Evolutionary conservation across 2,888 invertebrate species (phyloP).

Genomic region (Drosophila phalerata): DNA sequence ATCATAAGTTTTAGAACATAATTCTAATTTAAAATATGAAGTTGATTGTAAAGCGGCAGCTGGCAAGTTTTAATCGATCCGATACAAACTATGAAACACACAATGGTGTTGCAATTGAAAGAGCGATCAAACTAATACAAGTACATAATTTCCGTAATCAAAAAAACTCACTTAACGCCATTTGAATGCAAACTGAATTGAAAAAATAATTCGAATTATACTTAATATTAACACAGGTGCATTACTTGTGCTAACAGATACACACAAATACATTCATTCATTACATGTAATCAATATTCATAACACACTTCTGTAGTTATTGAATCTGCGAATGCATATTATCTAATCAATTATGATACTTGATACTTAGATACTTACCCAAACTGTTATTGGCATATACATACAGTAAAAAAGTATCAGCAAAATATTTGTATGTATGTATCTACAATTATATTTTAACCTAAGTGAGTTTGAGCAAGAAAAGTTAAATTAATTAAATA

Average conservation of each 20-base stretch:
- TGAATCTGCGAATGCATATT: constrained; percentile 37
- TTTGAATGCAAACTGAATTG: constrained; percentile 39
- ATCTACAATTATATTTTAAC: constrained; percentile 31
- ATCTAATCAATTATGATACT: constrained; percentile 29
- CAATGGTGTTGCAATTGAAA: constrained; percentile 1
- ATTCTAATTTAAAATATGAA: constrained; percentile 59
- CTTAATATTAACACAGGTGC: constrained; percentile 10
- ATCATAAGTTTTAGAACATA: constrained; percentile 71
- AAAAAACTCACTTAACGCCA: constrained; percentile 13
- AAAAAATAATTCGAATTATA: constrained; percentile 14
- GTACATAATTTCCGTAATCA: constrained; percentile 9
- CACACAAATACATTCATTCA: constrained; percentile 7
- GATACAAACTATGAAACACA: constrained; percentile 18
- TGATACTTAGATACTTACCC: constrained; percentile 29
- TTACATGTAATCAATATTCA: constrained; percentile 25
- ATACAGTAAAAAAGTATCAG: constrained; percentile 10
- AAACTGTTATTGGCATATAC: constrained; percentile 39
- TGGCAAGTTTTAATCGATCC: constrained; percentile 40
- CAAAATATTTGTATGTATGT: constrained; percentile 20
- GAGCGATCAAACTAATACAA: neutral
- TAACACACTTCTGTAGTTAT: constrained; percentile 28
- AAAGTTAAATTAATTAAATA: constrained; percentile 15
- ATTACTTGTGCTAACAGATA: neutral
- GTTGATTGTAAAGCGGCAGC: constrained; percentile 48
- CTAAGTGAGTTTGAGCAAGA: constrained; percentile 26